phyloP scores from a whole-genome alignment of 2,888 invertebrate species.

The Abscondita cerata region DNA sequence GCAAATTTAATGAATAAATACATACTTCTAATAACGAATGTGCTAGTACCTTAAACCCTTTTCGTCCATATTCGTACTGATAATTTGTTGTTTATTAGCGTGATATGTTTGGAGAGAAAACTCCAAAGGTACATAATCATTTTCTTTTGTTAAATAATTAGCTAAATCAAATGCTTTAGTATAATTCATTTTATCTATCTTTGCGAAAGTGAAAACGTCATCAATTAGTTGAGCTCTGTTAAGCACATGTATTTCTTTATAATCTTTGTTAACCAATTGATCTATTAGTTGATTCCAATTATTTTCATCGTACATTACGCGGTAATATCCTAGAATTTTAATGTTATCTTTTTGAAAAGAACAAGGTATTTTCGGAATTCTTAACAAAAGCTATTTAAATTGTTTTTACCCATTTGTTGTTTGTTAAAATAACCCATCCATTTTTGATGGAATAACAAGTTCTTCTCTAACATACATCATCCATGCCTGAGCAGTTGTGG shows the following conservation, averaged over 20 bases:
- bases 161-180: constrained; percentile 63
- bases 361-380: background rate
- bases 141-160: constrained; percentile 64
- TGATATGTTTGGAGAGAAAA: too few species aligned
- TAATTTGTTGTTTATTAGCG: background rate
- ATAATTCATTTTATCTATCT: constrained; percentile 65
- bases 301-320: constrained; percentile 55
- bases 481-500: constrained; percentile 12
- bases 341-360: background rate
- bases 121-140: constrained; percentile 70
- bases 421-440: constrained; percentile 53
- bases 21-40: too few species aligned
- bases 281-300: constrained; percentile 59
- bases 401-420: constrained; percentile 15
- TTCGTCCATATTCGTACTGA: background rate
- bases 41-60: too few species aligned
- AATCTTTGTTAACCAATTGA: constrained; percentile 53
- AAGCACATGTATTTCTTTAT: constrained; percentile 62
- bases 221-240: constrained; percentile 64
- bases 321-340: constrained; percentile 49
- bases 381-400: background rate
- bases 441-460: constrained; percentile 3
- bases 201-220: constrained; percentile 62
- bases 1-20: too few species aligned
- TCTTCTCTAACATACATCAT: constrained; percentile 7